Conservation (phyloP, 2,113 vertebrate genomes). For the Trichomycterus rosablanca region DNA sequence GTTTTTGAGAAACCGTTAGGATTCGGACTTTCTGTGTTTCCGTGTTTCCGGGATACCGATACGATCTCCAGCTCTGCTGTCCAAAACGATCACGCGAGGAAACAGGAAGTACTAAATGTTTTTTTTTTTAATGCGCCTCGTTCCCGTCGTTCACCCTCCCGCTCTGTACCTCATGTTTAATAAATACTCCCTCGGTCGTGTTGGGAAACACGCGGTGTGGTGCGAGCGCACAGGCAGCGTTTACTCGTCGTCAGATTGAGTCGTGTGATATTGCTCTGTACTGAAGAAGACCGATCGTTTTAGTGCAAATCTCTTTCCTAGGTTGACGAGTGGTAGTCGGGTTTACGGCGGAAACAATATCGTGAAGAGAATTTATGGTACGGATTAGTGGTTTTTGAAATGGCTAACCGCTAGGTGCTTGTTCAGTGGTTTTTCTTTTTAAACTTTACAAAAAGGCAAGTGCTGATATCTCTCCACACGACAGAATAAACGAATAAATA, state of each 20-base stretch:
- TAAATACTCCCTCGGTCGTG: slow-evolving; percentile 50
- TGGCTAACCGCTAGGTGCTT: slow-evolving; percentile 34
- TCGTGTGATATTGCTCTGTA: slow-evolving; percentile 65
- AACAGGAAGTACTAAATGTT: slow-evolving; percentile 53
- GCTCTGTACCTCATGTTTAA: slow-evolving; percentile 56
- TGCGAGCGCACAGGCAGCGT: slow-evolving; percentile 51
- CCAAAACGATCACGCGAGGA: slow-evolving; percentile 66
- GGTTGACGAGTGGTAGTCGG: slow-evolving; percentile 67
- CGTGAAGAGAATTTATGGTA: slow-evolving; percentile 55
- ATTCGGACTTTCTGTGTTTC: slow-evolving; percentile 19
- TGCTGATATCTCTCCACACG: slow-evolving; percentile 4
- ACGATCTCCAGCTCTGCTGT: slow-evolving; percentile 47
- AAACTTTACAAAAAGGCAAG: slow-evolving; percentile 1
- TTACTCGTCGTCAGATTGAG: slow-evolving; percentile 50
- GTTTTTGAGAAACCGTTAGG: too few relatives aligned
- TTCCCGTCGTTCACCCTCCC: slow-evolving; percentile 30
- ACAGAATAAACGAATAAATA: too few relatives aligned
- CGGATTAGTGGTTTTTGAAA: slow-evolving; percentile 51
- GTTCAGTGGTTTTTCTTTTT: slow-evolving; percentile 62
- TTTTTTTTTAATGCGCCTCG: slow-evolving; percentile 59
- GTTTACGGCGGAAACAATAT: slow-evolving; percentile 22
- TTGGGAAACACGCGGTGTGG: slow-evolving; percentile 45
- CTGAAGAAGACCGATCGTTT: slow-evolving; percentile 67
- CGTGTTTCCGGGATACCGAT: slow-evolving; percentile 43
- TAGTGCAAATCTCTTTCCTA: slow-evolving; percentile 77